A percentile compares a stretch with the other conserved stretches of the same genome.
Conservation (phyloP, 2,888 invertebrate species). For the Trachelus stipa region DNA sequence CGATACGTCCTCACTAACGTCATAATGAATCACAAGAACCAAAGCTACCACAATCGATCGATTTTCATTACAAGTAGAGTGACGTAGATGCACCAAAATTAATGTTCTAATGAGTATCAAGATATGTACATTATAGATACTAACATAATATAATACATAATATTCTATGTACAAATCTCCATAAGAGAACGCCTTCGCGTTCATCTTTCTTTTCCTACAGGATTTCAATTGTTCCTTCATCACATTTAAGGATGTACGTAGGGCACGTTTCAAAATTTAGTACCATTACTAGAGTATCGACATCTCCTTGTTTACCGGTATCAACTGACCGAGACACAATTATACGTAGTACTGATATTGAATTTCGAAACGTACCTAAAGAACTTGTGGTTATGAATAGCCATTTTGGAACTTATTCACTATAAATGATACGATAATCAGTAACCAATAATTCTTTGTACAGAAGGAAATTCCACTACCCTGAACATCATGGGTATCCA, state of each 20-base stretch:
- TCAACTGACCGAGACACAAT: too few species aligned
- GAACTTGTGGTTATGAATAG: neutral
- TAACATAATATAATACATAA: neutral
- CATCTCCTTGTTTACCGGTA: too few species aligned
- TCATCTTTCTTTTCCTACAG: neutral
- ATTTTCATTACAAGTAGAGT: neutral
- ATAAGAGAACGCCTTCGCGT: neutral
- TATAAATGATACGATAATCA: neutral
- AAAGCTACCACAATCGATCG: neutral
- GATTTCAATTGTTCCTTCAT: neutral
- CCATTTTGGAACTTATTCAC: neutral
- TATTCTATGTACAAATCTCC: neutral
- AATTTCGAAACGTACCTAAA: neutral
- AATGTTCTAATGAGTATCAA: neutral
- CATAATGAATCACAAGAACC: neutral
- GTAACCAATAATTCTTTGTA: neutral
- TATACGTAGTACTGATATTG: too few species aligned
- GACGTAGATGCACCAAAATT: neutral
- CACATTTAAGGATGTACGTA: too few species aligned
- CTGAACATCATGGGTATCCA: neutral
- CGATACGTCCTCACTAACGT: slow-evolving; percentile 28
- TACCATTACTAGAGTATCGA: too few species aligned
- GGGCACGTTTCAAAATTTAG: too few species aligned
- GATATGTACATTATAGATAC: neutral
- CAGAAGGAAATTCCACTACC: neutral